These are phyloP conservation scores for Machaerirhynchus nigripectus DNA, from an alignment of 2,113 vertebrate species.

Conservation along the genomic window DNA sequence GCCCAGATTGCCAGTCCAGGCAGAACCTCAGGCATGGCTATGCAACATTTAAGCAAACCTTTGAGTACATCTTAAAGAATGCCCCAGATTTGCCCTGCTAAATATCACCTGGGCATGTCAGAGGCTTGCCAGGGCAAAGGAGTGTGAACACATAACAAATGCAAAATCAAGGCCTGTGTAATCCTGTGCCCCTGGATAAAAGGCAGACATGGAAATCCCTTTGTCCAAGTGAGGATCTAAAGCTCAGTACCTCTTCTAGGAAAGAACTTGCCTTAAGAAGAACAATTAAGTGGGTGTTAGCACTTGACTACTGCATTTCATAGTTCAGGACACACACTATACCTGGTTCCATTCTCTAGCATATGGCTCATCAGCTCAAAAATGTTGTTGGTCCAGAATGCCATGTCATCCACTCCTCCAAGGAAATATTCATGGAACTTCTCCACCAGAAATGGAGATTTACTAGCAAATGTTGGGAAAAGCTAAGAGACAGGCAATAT, in stretches of 20 bases:
- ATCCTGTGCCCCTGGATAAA: neutral
- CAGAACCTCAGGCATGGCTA: neutral
- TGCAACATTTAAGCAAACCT: neutral
- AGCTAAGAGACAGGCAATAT: conserved; percentile 54
- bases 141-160: rapidly evolving
- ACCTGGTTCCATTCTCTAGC: conserved; percentile 77
- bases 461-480: conserved; percentile 68
- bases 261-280: neutral
- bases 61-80: neutral
- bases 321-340: neutral
- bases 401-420: conserved; percentile 80
- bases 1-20: neutral
- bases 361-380: conserved; percentile 69
- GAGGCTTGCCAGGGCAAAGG: neutral
- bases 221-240: neutral
- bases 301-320: neutral
- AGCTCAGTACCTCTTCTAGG: neutral
- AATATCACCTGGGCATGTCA: neutral
- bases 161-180: rapidly evolving
- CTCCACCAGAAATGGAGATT: conserved; percentile 79
- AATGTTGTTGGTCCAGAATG: conserved; percentile 74
- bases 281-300: neutral
- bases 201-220: neutral
- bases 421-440: conserved; percentile 81
- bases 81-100: neutral